Evolutionary conservation across 2,797 vertebrate species (phyloP), one percentile per base, ranked within the genome.

Genomic region (Myotis planiceps): DNA sequence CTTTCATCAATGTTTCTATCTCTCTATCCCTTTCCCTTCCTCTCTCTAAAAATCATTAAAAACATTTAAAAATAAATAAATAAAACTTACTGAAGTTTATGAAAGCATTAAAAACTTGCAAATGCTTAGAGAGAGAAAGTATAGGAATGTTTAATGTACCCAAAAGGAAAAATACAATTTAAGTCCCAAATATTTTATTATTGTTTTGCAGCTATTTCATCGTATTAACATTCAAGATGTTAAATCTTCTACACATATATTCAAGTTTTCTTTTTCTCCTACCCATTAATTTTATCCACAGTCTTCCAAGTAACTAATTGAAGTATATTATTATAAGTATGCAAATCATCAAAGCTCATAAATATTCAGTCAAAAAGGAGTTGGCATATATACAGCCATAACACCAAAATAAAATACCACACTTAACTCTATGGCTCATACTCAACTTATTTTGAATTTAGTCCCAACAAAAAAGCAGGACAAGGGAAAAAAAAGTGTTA

Each of bases 321-420:
- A 97, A 97, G 69, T 93, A 87, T 96, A 96, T 97, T 97, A 97
- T 96, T 96, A 58, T 94, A 97, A 96, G 85, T 94, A 98, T 97
- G 93, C 95, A 98, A 97, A 97, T 97, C 79, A 96, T 71, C 96
- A 96, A 96, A 93, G 85, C 94, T 98, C 94, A 76, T 95, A 97
- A 98, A 97, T 92, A 97, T 92, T 90, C 95, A 84, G 84, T 95
- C 82, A 96, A 81, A 96, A 96, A 94, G 81, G 63, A 97, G 71
- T 94, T 97, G 65, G 88, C 60, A 95, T 96, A 69, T 89, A 95
- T 63, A 95, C 95, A 97, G 96, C 92, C 66, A 81, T 90, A 88
- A 96, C 45, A 97, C 97, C 96, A 97, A 98, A 97, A 97, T 97
- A 97, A 98, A 98, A 98, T 95, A 97, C 96, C 95, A 96, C 80